Conservation (phyloP, 2,797 vertebrate genomes). For the Anabas testudineus region DNA sequence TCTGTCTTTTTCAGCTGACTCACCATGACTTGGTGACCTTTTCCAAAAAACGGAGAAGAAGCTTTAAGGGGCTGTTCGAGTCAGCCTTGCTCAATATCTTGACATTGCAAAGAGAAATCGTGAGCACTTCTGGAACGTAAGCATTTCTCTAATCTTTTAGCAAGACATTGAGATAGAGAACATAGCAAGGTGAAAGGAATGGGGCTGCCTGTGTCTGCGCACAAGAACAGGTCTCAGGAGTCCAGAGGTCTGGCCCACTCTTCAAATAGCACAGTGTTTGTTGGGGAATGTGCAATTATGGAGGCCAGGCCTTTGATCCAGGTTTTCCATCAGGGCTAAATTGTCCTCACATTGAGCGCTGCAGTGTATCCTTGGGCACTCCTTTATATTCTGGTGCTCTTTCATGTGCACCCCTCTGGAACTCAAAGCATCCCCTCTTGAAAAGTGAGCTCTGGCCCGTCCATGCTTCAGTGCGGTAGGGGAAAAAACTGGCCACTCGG, state of each 20-base stretch:
- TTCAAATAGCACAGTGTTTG: conserved; percentile 87
- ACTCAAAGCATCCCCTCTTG: conserved; percentile 87
- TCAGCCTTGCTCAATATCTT: conserved; percentile 59
- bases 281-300: conserved; percentile 90
- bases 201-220: conserved; percentile 72
- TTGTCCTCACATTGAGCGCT: conserved; percentile 87
- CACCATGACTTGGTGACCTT: conserved; percentile 29
- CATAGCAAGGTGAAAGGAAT: conserved; percentile 81
- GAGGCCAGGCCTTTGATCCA: conserved; percentile 88
- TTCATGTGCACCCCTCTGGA: conserved; percentile 88
- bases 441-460: conserved; percentile 85
- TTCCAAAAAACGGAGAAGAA: conserved; percentile 27
- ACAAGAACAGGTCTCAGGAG: conserved; percentile 80
- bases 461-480: conserved; percentile 78
- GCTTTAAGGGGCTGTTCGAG: conserved; percentile 25
- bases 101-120: conserved; percentile 77
- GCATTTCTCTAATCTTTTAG: conserved; percentile 81
- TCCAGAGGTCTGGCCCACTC: conserved; percentile 85
- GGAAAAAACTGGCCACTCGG: conserved; percentile 44
- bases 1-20: conserved; percentile 29
- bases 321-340: conserved; percentile 88
- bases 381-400: conserved; percentile 85
- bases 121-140: conserved; percentile 78
- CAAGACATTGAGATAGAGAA: conserved; percentile 80
- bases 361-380: conserved; percentile 88